Base-by-base conservation (phyloP, 2,113 vertebrate genomes). In the Xiphophorus maculatus region DNA sequence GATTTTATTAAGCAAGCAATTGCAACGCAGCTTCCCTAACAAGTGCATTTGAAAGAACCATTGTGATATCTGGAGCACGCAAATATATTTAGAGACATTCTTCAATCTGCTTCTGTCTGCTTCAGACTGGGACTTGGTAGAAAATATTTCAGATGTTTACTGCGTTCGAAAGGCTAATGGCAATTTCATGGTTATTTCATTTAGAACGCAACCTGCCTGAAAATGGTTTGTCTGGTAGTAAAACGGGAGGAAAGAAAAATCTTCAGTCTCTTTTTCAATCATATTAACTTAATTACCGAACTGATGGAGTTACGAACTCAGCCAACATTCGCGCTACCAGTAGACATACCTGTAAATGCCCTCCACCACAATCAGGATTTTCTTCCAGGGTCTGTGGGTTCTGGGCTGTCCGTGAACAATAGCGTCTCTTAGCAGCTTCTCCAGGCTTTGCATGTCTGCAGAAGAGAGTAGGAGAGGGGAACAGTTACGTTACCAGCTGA, bases 361-460 rank as follows among this genome's bases (percentile, higher is more conserved):
- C 92, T 99, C 98, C 76, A 99, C 98, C 58, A 99, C 87, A 28
- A 99, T 98, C 65, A 99, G 96, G 79, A 99, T 98, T 91, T 99
- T 99, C 94, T 98, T 99, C 98, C 98, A 99, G 63, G 97, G 97
- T 64, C 98, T 94, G 90, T 96, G 97, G 4, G 97, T 99, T 84
- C 97, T 95, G 69, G 97, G 97, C 90, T 99, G 98, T 65, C 98
- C 98, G 72, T 98, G 96, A 28, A 96, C 96, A 82, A 99, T 98
- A 51, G 97, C 98, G 72, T 99, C 98, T 94, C 95, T 96, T 86
- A 99, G 94, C 69, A 99, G 91, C 92, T 99, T 99, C 94, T 99
- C 98, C 80, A 99, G 93, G 90, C 97, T 99, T 85, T 97, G 96
- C 98, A 99, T 99, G 92, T 99, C 98, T 99, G 33, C n/a, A 48